These are phyloP conservation scores for Heliangelus exortis DNA, from an alignment of 2,797 vertebrate species.

Conservation along the genomic window DNA sequence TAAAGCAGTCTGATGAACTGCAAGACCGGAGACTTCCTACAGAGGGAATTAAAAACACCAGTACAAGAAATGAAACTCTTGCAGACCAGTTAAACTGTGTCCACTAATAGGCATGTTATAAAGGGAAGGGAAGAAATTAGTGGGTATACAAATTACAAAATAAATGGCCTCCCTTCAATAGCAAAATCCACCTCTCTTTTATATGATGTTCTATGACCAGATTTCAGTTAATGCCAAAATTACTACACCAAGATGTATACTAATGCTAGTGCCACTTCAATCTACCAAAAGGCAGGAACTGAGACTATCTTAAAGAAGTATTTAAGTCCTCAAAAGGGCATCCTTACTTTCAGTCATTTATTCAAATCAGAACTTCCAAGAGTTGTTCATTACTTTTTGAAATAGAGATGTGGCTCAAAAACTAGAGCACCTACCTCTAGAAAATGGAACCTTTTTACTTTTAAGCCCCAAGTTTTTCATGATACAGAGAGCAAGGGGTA, in stretches of 20 bases:
- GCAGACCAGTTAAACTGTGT: slow-evolving; percentile 38
- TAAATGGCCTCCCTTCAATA: background rate
- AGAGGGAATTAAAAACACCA: slow-evolving; percentile 68
- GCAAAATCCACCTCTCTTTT: slow-evolving; percentile 26
- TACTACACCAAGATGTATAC: background rate
- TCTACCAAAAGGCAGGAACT: background rate
- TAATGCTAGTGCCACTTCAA: background rate
- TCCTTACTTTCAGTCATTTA: background rate
- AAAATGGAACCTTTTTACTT: background rate
- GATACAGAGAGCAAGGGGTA: slow-evolving; percentile 4
- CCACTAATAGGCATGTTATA: slow-evolving; percentile 57
- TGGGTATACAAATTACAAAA: background rate
- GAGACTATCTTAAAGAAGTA: background rate
- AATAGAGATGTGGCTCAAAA: background rate
- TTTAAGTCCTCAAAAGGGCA: background rate
- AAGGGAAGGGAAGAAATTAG: slow-evolving; percentile 10
- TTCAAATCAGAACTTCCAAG: background rate
- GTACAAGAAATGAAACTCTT: slow-evolving; percentile 57
- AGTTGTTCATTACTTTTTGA: background rate
- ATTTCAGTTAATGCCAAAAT: background rate
- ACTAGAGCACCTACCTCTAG: slow-evolving; percentile 13
- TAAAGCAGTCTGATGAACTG: slow-evolving; percentile 91
- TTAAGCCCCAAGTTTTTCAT: background rate
- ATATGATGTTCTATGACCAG: background rate
- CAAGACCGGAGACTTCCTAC: slow-evolving; percentile 86